A percentile compares a stretch with the other conserved stretches of the same genome.
phyloP scores from a whole-genome alignment of 1,140 invertebrate species.

The Procambarus virginalis region DNA sequence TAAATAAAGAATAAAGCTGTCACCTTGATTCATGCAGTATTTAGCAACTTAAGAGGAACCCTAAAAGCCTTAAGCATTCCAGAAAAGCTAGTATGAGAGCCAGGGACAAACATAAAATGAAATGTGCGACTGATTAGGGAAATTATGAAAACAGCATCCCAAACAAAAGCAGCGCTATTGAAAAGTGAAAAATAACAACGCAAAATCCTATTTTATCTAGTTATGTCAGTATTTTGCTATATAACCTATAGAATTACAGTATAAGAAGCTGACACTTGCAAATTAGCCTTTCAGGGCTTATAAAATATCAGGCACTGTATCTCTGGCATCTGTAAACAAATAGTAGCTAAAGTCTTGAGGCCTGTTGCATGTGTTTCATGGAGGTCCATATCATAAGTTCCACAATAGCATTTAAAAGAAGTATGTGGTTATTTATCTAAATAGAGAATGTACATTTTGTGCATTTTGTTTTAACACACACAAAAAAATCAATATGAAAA shows the following conservation, averaged over 20 bases:
- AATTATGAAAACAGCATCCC: constrained; percentile 16
- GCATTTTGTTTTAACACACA: too few species aligned
- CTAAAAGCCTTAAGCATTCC: constrained; percentile 2
- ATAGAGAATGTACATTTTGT: too few species aligned
- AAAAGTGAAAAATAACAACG: constrained; percentile 29
- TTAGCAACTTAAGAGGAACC: neutral
- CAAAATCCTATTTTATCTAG: constrained; percentile 14
- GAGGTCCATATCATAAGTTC: neutral
- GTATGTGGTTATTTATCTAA: too few species aligned
- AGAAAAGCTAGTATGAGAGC: constrained; percentile 37
- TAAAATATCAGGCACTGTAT: too few species aligned
- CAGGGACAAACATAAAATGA: constrained; percentile 55
- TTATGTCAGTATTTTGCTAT: constrained; percentile 21
- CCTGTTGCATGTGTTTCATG: too few species aligned
- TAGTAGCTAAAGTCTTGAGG: too few species aligned
- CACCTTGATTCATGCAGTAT: neutral
- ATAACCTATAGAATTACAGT: neutral
- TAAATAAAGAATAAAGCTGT: neutral
- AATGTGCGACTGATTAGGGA: constrained; percentile 28
- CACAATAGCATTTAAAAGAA: neutral
- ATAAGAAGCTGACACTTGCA: neutral
- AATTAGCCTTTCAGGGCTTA: neutral
- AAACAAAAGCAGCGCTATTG: constrained; percentile 34
- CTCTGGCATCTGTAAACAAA: too few species aligned
- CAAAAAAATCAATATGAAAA: too few species aligned